Conservation (phyloP, 2,113 vertebrate genomes). For the Gobio gobio region DNA sequence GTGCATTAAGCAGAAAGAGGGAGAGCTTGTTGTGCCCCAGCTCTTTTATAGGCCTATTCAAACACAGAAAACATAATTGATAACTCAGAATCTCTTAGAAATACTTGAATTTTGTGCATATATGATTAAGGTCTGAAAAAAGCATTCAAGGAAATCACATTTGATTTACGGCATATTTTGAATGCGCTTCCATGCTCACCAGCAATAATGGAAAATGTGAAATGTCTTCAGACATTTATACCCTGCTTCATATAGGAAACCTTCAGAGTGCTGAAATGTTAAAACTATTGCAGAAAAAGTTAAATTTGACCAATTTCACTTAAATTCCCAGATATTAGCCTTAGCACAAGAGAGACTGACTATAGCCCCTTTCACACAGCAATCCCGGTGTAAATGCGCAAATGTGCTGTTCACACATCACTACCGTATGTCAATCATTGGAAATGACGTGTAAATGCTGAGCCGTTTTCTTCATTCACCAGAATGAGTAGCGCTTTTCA, state of each 20-base stretch:
- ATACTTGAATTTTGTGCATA: background rate
- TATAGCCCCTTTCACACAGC: background rate
- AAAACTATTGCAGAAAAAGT: background rate
- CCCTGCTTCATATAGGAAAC: background rate
- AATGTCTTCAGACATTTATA: background rate
- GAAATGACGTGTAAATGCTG: no score
- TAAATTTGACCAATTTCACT: background rate
- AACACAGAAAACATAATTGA: constrained; percentile 7
- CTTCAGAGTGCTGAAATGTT: background rate
- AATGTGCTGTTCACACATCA: no score
- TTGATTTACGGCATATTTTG: background rate
- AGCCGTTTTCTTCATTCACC: no score
- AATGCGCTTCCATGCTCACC: background rate
- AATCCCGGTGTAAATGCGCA: no score
- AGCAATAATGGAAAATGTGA: background rate
- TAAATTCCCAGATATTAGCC: background rate
- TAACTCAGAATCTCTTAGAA: background rate
- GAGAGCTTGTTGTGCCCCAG: background rate
- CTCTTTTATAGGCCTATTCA: background rate
- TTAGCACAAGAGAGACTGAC: background rate
- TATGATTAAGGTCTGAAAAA: constrained; percentile 44
- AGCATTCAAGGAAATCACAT: background rate
- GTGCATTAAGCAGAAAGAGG: constrained; percentile 26
- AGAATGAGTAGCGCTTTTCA: no score
- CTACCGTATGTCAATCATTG: no score